Evolutionary conservation across 2,888 invertebrate species (phyloP).

Genomic region (Caenorhabditis plicata): DNA sequence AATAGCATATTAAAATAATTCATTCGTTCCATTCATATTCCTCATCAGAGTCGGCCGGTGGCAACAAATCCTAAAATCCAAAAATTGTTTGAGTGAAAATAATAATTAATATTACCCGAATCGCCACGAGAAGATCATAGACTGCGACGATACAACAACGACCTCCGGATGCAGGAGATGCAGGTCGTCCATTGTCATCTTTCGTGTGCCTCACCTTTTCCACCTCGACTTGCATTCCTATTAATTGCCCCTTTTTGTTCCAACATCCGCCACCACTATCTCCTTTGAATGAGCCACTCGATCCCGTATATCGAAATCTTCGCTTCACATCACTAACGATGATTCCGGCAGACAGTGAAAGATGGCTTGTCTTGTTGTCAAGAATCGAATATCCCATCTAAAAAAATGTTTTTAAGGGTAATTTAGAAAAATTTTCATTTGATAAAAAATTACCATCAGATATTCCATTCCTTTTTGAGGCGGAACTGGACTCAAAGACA

Average conservation of each 20-base stretch:
- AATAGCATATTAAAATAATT: too few species aligned
- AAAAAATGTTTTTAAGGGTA: conserved; percentile 20
- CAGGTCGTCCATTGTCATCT: neutral
- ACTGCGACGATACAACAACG: conserved; percentile 22
- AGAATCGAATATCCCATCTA: conserved; percentile 32
- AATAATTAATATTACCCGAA: conserved; percentile 27
- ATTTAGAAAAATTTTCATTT: conserved; percentile 17
- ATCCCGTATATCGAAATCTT: conserved; percentile 27
- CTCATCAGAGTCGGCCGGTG: conserved; percentile 25
- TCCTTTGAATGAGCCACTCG: conserved; percentile 29
- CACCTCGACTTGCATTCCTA: conserved; percentile 28
- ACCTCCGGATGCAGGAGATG: conserved; percentile 5
- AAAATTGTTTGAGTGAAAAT: conserved; percentile 26
- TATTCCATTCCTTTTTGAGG: conserved; percentile 30
- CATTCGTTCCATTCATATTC: conserved; percentile 22
- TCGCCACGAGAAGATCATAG: conserved; percentile 11
- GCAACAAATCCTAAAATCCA: conserved; percentile 30
- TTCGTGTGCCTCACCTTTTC: conserved; percentile 15
- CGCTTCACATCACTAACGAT: conserved; percentile 23
- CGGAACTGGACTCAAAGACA: conserved; percentile 10
- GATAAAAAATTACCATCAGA: conserved; percentile 32
- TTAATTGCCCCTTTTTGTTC: conserved; percentile 24
- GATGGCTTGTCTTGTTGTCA: conserved; percentile 27
- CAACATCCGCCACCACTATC: conserved; percentile 32
- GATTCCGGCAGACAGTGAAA: conserved; percentile 19